Base-by-base conservation (phyloP, 2,888 invertebrate species). In the Sarcophaga caerulescens region DNA sequence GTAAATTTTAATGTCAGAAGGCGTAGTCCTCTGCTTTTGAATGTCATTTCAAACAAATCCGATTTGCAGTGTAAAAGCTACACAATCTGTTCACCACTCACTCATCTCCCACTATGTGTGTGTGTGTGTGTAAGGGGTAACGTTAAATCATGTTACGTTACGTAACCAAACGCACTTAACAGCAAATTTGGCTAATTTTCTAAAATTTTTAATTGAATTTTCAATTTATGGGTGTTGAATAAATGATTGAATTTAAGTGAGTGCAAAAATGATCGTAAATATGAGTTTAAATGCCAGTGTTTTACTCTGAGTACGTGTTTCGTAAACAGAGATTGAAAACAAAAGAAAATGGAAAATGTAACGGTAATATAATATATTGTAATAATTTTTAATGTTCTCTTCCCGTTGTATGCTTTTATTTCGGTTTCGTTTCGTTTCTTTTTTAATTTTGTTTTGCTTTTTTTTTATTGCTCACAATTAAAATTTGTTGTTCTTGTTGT, bases 141-240 rank as follows among this genome's bases (percentile, higher is more conserved):
- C 52, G 4, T 17, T 14, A 47, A 47, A 47, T 47, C 11, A 14
- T 47, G 47, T 35, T 35, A 8, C 6, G 6, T 71, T 47, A 65
- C 17, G n/a, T 76, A 45, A 69, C 70, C 17, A 77, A 77, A 81
- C 71, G 84, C 77, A 62, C 71, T 86, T 81, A 81, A 84, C 66
- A 71, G 60, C 52, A 78, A 86, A 84, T 86, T 86, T 86, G 84
- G 81, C 78, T 81, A 86, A 84, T 84, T 84, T 65, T 86, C 63
- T 35, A 35, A 35, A 35, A 10, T 2, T 35, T 35, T 35, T 35
- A 10, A 35, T 35, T 35, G 35, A 35, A 35, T 35, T 35, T 35
- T 0, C 0, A 8, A 35, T 35, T 35, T 8, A 35, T 35, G 8
- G 8, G 8, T 35, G 35, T 35, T 8, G 3, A 35, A 35, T 35